Evolutionary conservation across 1,140 invertebrate species (phyloP).

Genomic region (Neoseiulus cucumeris): DNA sequence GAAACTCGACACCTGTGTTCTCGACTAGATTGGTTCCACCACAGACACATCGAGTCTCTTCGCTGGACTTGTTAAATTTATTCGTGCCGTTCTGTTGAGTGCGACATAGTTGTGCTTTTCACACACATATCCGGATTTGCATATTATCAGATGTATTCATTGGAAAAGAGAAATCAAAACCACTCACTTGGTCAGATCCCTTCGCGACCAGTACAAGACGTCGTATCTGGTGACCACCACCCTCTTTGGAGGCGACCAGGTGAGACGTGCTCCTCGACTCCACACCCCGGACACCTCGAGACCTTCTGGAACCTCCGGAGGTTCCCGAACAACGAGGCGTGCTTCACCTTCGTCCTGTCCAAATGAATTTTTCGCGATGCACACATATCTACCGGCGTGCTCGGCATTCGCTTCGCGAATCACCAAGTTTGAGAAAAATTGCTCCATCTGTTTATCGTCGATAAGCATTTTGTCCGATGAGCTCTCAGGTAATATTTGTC

Average conservation of each 20-base stretch:
- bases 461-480: conserved; percentile 7
- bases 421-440: neutral
- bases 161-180: no score
- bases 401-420: neutral
- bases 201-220: neutral
- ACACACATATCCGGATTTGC: no score
- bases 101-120: no score
- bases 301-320: neutral
- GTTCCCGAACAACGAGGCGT: neutral
- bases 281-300: neutral
- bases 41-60: no score
- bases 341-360: neutral
- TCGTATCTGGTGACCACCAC: conserved; percentile 1
- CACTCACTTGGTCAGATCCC: neutral
- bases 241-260: neutral
- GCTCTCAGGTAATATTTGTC: neutral
- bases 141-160: no score
- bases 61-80: no score
- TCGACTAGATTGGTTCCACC: no score
- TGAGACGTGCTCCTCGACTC: neutral
- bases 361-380: conserved; percentile 1
- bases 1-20: no score
- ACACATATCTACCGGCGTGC: neutral
- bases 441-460: neutral
- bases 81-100: no score